phyloP scores from a whole-genome alignment of 2,888 invertebrate genomes.

The Melipona bicolor region DNA sequence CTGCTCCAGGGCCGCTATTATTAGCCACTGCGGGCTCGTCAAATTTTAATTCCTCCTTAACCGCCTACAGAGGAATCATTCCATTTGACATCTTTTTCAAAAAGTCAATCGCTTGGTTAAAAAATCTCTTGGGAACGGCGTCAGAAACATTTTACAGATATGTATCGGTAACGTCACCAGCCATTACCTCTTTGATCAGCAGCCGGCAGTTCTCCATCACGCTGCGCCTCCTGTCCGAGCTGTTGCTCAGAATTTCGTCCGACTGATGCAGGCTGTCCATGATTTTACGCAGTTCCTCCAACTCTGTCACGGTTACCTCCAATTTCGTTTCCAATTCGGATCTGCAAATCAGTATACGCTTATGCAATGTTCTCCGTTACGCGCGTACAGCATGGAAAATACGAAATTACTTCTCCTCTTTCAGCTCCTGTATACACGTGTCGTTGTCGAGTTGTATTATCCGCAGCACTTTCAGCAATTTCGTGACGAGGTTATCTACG shows the following conservation, averaged over 20 bases:
- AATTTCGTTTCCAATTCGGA: slow-evolving; percentile 79
- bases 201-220: slow-evolving; percentile 77
- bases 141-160: slow-evolving; percentile 60
- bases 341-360: slow-evolving; percentile 63
- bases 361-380: background rate
- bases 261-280: slow-evolving; percentile 71
- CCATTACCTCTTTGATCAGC: slow-evolving; percentile 75
- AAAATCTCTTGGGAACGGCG: slow-evolving; percentile 49
- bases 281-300: slow-evolving; percentile 74
- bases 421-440: slow-evolving; percentile 88
- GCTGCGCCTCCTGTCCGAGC: slow-evolving; percentile 73
- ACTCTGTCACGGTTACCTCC: slow-evolving; percentile 73
- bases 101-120: slow-evolving; percentile 60
- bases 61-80: slow-evolving; percentile 72
- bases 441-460: slow-evolving; percentile 90
- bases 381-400: background rate
- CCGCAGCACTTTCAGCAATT: slow-evolving; percentile 89
- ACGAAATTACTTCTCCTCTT: slow-evolving; percentile 86
- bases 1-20: slow-evolving; percentile 62
- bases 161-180: slow-evolving; percentile 66
- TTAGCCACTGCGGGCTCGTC: slow-evolving; percentile 64
- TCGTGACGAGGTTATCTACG: slow-evolving; percentile 90
- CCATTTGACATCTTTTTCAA: slow-evolving; percentile 69
- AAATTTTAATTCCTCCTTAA: slow-evolving; percentile 71
- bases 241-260: slow-evolving; percentile 73